Evolutionary conservation across 2,888 invertebrate genomes (phyloP).

Genomic region (Morpho achilles): DNA sequence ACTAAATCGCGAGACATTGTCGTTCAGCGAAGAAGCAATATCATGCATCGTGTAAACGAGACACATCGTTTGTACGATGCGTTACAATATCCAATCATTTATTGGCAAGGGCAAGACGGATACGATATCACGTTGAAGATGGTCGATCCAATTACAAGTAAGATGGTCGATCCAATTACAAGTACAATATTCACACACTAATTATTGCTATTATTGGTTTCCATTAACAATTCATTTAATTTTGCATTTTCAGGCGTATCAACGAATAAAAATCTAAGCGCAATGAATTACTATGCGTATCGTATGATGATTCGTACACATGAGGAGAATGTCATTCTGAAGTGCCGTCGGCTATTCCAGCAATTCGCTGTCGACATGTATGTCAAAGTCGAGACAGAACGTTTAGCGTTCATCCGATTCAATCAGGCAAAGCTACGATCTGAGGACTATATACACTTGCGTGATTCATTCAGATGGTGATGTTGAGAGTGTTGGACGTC

Average conservation of each 20-base stretch:
- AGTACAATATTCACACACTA: constrained; percentile 61
- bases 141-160: constrained; percentile 26
- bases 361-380: constrained; percentile 18
- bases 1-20: constrained; percentile 26
- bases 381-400: constrained; percentile 7
- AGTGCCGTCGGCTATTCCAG: constrained; percentile 20
- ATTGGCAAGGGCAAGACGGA: constrained; percentile 28
- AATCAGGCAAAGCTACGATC: constrained; percentile 6
- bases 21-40: constrained; percentile 27
- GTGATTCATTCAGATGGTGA: background rate
- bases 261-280: constrained; percentile 30
- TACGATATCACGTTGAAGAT: constrained; percentile 27
- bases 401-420: constrained; percentile 2
- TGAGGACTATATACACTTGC: constrained; percentile 7
- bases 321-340: constrained; percentile 16
- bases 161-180: background rate
- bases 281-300: constrained; percentile 28
- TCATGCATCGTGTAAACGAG: constrained; percentile 20
- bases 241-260: constrained; percentile 26
- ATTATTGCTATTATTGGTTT: constrained; percentile 28
- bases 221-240: constrained; percentile 30
- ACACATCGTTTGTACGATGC: constrained; percentile 17
- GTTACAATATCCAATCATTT: constrained; percentile 24
- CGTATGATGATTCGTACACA: constrained; percentile 25
- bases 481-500: background rate